Conservation (phyloP, 2,113 vertebrate species). For the Sus scrofa region DNA sequence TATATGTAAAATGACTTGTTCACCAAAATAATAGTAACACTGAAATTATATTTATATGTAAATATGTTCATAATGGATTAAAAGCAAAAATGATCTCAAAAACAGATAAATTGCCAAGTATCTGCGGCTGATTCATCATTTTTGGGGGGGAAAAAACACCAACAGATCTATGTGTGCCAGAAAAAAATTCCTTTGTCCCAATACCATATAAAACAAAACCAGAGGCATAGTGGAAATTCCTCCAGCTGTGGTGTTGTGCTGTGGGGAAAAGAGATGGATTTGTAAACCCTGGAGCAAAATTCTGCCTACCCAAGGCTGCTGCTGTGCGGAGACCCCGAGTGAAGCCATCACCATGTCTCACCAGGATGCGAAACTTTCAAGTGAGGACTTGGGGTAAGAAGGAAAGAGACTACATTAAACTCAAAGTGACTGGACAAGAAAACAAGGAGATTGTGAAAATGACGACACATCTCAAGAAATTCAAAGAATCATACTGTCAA, state of each 20-base stretch:
- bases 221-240: constrained; percentile 71
- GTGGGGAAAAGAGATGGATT: constrained; percentile 58
- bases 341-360: constrained; percentile 87
- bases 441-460: too few relatives aligned
- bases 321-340: constrained; percentile 71
- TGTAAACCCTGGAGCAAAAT: constrained; percentile 73
- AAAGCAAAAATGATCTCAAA: constrained; percentile 57
- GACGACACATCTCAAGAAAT: too few relatives aligned
- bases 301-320: constrained; percentile 62
- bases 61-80: too few relatives aligned
- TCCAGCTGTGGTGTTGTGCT: constrained; percentile 80
- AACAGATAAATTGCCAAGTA: constrained; percentile 22
- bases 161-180: constrained; percentile 7
- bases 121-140: constrained; percentile 46
- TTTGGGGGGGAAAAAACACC: not conserved
- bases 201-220: constrained; percentile 36
- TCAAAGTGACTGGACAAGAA: too few relatives aligned
- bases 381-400: too few relatives aligned
- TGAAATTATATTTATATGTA: constrained; percentile 20
- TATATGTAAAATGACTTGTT: constrained; percentile 57
- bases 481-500: too few relatives aligned
- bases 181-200: constrained; percentile 53
- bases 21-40: not conserved
- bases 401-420: too few relatives aligned
- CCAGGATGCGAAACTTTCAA: constrained; percentile 73